phyloP scores from a whole-genome alignment of 2,113 vertebrate genomes.

The Ictalurus furcatus region DNA sequence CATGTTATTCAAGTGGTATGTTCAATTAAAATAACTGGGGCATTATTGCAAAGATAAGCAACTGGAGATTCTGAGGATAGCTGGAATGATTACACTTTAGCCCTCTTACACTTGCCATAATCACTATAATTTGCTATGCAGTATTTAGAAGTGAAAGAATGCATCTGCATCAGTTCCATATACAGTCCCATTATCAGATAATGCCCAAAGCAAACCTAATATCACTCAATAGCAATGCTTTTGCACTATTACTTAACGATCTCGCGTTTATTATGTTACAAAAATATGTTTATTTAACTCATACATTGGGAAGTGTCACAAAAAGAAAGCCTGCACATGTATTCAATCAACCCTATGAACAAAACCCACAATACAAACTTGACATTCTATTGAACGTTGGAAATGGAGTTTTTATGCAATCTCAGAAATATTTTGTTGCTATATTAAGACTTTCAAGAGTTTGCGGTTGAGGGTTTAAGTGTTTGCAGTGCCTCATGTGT shows the following conservation, averaged over 20 bases:
- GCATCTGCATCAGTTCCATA: not conserved
- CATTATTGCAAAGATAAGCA: constrained; percentile 52
- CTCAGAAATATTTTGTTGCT: not conserved
- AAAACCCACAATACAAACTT: not conserved
- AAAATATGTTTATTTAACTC: not conserved
- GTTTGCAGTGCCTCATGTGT: not conserved
- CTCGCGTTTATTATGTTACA: not conserved
- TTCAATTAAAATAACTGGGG: constrained; percentile 40
- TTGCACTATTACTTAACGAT: constrained; percentile 8
- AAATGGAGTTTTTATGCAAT: constrained; percentile 7
- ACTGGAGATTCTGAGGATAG: constrained; percentile 58
- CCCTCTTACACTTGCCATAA: not conserved
- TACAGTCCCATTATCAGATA: not conserved
- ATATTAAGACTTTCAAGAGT: not conserved
- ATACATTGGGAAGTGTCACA: not conserved
- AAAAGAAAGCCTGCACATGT: not conserved
- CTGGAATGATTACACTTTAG: constrained; percentile 16
- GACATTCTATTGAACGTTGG: not conserved
- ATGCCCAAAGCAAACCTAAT: constrained; percentile 3
- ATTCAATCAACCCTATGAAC: not conserved
- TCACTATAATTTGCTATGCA: not conserved
- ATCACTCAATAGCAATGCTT: not conserved
- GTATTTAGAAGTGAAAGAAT: constrained; percentile 11
- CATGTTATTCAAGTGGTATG: constrained; percentile 43
- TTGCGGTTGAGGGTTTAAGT: not conserved